A percentile compares a stretch with the other conserved stretches of the same genome.
phyloP scores from a whole-genome alignment of 2,113 vertebrate species.

The Nothocercus nigrocapillus region DNA sequence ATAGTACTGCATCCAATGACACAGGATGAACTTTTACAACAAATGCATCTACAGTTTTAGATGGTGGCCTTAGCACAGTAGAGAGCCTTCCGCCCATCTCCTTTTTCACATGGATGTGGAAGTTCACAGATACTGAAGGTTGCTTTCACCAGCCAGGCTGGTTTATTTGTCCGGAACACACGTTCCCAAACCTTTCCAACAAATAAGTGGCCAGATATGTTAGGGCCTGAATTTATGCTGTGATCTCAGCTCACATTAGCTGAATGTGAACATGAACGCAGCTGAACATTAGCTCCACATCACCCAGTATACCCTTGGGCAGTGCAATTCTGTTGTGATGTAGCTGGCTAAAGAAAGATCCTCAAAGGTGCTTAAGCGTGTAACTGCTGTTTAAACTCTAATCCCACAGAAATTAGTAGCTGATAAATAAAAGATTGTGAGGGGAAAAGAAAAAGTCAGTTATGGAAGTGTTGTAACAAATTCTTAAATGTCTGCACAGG shows the following conservation, averaged over 20 bases:
- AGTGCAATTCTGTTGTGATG: background rate
- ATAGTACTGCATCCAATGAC: background rate
- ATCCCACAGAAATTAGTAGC: background rate
- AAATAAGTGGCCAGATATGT: background rate
- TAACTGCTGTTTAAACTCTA: background rate
- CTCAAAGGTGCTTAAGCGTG: background rate
- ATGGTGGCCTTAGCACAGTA: background rate
- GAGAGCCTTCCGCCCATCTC: background rate
- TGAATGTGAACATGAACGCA: background rate
- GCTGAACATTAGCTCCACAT: background rate
- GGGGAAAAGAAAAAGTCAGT: too few relatives aligned
- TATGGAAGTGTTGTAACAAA: background rate
- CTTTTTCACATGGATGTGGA: background rate
- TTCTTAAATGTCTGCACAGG: background rate
- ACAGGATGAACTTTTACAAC: background rate
- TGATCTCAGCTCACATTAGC: background rate
- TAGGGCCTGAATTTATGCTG: background rate
- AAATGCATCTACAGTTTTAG: background rate
- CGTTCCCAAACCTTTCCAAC: background rate
- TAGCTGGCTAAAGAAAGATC: background rate
- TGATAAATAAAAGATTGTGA: background rate
- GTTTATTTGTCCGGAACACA: background rate
- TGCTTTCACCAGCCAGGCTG: background rate
- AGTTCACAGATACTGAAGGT: background rate
- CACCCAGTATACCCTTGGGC: background rate